Base-by-base conservation (phyloP, 2,797 vertebrate species). In the Manis pentadactyla region DNA sequence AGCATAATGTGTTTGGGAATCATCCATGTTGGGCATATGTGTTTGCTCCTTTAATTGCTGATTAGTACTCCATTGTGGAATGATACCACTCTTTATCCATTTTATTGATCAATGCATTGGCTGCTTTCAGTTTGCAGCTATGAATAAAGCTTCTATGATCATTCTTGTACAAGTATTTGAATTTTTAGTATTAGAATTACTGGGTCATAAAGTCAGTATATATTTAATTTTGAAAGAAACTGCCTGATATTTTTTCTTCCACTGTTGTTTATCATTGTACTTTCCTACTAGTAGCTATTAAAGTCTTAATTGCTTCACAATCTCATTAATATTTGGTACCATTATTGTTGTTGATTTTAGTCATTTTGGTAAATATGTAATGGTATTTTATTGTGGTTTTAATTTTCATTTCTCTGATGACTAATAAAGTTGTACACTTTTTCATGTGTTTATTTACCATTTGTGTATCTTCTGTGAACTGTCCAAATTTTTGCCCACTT, bases 201-300 rank as follows among this genome's bases (percentile, higher is more conserved):
- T 86, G 27, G 25, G n/a, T 87, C 75, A 31, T 57, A 39, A 87
- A 5, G 66, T 74, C 68, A 75, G 15, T 51, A 5, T 49, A 64
- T 85, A 37, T 95, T 86, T 83, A 69, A 4, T 87, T 83, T 83
- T 61, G 75, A 19, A 82, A 61, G 51, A 92, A 83, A 83, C 25
- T 75, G 29, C 23, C 18, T 61, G n/a, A 21, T 63, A 51, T 29
- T 6, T 92, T 29, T 82, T 74, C 83, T 87, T 68, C 51, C n/a
- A 42, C 13, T 68, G 23, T 46, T 21, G 23, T 29, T 1, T n/a
- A 68, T 39, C 61, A 83, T 25, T 68, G 39, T 81, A 68, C 29
- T 75, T 61, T 87, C 57, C 84, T 69, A 31, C 18, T n/a, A 69
- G 46, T 39, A 57, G 64, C 64, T 84, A n/a, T 63, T 27, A 55